Evolutionary conservation across 2,797 vertebrate genomes (phyloP).

Genomic region (Chaunax sp.): DNA sequence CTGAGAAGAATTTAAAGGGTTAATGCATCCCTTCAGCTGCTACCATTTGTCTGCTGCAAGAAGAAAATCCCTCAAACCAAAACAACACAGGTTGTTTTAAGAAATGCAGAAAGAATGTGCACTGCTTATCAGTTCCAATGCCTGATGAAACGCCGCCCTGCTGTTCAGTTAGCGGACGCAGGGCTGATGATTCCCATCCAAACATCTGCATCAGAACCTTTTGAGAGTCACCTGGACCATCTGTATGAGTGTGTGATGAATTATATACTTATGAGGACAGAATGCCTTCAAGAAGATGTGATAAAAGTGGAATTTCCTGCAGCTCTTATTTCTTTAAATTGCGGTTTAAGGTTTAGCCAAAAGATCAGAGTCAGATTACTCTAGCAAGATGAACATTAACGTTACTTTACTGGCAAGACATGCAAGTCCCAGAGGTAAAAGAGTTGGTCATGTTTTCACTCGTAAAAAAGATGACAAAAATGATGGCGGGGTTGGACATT

Average conservation of each 20-base stretch:
- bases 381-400: not conserved
- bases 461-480: not conserved
- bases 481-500: not conserved
- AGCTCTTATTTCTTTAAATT: not conserved
- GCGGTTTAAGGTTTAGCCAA: not conserved
- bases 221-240: slow-evolving; percentile 34
- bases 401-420: not conserved
- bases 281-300: not conserved
- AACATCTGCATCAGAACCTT: slow-evolving; percentile 59
- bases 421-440: not conserved
- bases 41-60: slow-evolving; percentile 43
- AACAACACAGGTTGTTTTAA: slow-evolving; percentile 33
- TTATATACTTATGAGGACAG: slow-evolving; percentile 67
- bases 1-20: slow-evolving; percentile 86
- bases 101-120: slow-evolving; percentile 77
- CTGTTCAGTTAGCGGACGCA: slow-evolving; percentile 40
- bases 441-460: not conserved
- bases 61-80: slow-evolving; percentile 27
- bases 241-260: slow-evolving; percentile 31
- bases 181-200: slow-evolving; percentile 47
- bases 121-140: slow-evolving; percentile 65
- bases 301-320: not conserved
- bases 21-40: slow-evolving; percentile 52
- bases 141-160: slow-evolving; percentile 57
- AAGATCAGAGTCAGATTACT: not conserved